A percentile compares a stretch with the other conserved stretches of the same genome.
These are phyloP conservation scores for Plusia festucae DNA, from an alignment of 2,888 invertebrate species.

Conservation along the genomic window DNA sequence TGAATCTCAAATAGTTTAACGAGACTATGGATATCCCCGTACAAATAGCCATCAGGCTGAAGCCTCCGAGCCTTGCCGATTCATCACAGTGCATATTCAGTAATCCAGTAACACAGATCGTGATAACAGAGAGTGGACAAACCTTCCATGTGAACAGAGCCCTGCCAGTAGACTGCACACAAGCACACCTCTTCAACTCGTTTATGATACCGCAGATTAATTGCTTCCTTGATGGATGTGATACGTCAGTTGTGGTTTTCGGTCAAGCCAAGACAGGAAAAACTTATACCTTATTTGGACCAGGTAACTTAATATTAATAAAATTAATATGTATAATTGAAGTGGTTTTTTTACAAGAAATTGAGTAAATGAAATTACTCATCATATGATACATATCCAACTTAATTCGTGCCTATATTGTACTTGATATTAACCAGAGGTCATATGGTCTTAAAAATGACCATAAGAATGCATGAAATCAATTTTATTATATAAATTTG, in stretches of 20 bases:
- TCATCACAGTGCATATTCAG: slow-evolving; percentile 90
- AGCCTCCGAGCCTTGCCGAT: slow-evolving; percentile 88
- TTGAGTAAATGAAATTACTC: too few relatives aligned
- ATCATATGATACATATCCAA: too few relatives aligned
- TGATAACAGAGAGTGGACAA: slow-evolving; percentile 90
- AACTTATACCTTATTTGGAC: slow-evolving; percentile 92
- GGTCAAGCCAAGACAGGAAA: slow-evolving; percentile 92
- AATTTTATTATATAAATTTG: too few relatives aligned
- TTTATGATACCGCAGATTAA: slow-evolving; percentile 91
- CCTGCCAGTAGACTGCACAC: slow-evolving; percentile 90
- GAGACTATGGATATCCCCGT: slow-evolving; percentile 91
- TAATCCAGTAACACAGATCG: slow-evolving; percentile 89
- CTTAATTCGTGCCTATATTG: too few relatives aligned
- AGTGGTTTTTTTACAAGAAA: too few relatives aligned
- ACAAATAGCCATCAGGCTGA: slow-evolving; percentile 92
- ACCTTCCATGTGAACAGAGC: slow-evolving; percentile 87
- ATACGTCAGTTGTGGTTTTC: slow-evolving; percentile 92
- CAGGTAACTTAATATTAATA: slow-evolving; percentile 81
- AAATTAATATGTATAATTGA: not conserved
- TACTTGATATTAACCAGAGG: too few relatives aligned
- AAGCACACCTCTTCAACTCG: slow-evolving; percentile 90
- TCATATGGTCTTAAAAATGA: too few relatives aligned
- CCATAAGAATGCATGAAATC: too few relatives aligned
- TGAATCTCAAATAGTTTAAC: slow-evolving; percentile 9
- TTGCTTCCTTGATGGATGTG: slow-evolving; percentile 92